phyloP scores from a whole-genome alignment of 2,888 invertebrate species.

The Dicranocentrus wangi region DNA sequence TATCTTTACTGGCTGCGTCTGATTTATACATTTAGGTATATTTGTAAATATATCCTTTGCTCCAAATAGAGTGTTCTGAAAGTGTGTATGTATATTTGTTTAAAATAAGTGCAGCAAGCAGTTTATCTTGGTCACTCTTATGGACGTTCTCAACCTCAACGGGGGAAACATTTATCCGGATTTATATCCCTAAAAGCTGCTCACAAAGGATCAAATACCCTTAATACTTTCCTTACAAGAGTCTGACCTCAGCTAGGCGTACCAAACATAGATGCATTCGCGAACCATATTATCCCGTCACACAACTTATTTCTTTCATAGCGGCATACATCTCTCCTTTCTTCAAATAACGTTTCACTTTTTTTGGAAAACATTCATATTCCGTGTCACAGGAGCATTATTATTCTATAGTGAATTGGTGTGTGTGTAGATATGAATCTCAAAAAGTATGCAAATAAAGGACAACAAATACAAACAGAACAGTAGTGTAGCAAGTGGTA shows the following conservation, averaged over 20 bases:
- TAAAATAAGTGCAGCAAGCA: constrained; percentile 39
- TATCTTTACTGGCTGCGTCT: too few relatives aligned
- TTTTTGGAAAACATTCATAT: too few relatives aligned
- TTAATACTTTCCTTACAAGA: not conserved
- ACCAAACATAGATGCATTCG: not conserved
- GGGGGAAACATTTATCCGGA: constrained; percentile 58
- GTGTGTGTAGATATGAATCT: too few relatives aligned
- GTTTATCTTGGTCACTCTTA: constrained; percentile 53
- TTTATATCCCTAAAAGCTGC: constrained; percentile 56
- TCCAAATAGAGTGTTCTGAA: too few relatives aligned
- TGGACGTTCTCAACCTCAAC: constrained; percentile 56
- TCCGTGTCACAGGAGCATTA: too few relatives aligned
- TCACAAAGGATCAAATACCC: constrained; percentile 41
- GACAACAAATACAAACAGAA: too few relatives aligned
- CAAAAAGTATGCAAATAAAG: too few relatives aligned
- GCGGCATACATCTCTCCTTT: not conserved
- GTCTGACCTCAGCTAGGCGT: not conserved
- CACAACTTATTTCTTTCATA: not conserved
- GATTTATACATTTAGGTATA: too few relatives aligned
- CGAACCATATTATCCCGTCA: not conserved
- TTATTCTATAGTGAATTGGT: too few relatives aligned
- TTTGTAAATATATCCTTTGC: too few relatives aligned
- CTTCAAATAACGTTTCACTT: too few relatives aligned
- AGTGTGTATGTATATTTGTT: constrained; percentile 11
- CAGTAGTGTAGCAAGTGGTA: too few relatives aligned